Conservation (phyloP, 2,113 vertebrate genomes). For the Phocoena sinus region DNA sequence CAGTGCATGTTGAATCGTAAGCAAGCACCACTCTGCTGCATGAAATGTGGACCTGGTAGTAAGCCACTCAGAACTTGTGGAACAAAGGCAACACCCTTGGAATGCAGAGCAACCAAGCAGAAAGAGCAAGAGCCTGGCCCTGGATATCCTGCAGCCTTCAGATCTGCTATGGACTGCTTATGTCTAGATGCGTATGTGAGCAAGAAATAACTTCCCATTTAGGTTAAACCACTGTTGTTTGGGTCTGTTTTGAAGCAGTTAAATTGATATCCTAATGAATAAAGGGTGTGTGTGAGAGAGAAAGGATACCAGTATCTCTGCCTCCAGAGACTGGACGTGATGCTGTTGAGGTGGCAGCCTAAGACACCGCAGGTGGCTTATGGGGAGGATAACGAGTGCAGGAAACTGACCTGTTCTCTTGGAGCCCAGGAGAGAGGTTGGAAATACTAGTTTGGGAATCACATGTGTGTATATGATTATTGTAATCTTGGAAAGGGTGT, state of each 20-base stretch:
- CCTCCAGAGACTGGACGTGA: background rate
- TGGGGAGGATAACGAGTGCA: background rate
- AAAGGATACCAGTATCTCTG: background rate
- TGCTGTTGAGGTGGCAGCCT: background rate
- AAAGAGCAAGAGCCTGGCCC: background rate
- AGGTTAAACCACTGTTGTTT: background rate
- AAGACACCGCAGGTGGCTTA: background rate
- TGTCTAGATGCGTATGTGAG: background rate
- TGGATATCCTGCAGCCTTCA: background rate
- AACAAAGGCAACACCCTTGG: background rate
- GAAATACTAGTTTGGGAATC: background rate
- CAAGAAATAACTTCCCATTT: background rate
- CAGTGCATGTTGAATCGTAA: background rate
- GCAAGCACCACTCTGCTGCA: background rate
- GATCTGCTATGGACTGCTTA: background rate
- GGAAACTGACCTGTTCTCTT: background rate
- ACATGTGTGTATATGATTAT: background rate
- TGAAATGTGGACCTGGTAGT: background rate
- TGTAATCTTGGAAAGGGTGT: background rate
- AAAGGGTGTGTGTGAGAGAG: background rate
- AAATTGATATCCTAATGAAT: background rate
- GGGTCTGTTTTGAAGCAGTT: background rate
- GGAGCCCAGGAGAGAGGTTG: background rate
- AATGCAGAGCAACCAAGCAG: background rate
- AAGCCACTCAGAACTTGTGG: background rate